Evolutionary conservation across 2,797 vertebrate species (phyloP).

Genomic region (Zonotrichia albicollis): DNA sequence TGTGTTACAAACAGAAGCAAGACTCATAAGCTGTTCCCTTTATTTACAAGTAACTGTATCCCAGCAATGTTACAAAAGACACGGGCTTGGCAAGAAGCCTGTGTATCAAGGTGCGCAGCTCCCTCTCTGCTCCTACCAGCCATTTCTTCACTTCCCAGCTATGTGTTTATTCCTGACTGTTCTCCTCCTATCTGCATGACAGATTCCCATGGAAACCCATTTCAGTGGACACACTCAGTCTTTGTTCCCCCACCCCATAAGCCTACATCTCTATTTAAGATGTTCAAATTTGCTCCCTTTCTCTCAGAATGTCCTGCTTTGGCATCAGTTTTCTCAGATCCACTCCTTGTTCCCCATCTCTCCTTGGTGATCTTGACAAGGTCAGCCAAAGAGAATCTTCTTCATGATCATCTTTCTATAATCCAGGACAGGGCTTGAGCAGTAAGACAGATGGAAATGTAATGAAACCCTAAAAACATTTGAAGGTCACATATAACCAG

Average conservation of each 20-base stretch:
- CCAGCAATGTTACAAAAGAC: background rate
- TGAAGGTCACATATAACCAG: background rate
- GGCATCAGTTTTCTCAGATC: background rate
- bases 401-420: background rate
- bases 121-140: background rate
- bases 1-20: conserved; percentile 14
- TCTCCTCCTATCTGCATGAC: background rate
- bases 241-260: background rate
- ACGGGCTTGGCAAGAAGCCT: background rate
- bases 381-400: background rate
- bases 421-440: background rate
- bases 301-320: background rate
- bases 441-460: background rate
- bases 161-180: background rate
- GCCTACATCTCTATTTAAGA: background rate
- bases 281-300: background rate
- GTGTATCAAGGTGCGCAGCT: background rate
- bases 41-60: conserved; percentile 8
- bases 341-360: background rate
- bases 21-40: background rate
- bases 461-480: background rate
- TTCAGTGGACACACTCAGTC: background rate
- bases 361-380: background rate
- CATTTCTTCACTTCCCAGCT: background rate
- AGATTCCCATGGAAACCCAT: background rate